A percentile compares a stretch with the other conserved stretches of the same genome.
Conservation (phyloP, 2,888 invertebrate genomes). For the Auanema freiburgensis region DNA sequence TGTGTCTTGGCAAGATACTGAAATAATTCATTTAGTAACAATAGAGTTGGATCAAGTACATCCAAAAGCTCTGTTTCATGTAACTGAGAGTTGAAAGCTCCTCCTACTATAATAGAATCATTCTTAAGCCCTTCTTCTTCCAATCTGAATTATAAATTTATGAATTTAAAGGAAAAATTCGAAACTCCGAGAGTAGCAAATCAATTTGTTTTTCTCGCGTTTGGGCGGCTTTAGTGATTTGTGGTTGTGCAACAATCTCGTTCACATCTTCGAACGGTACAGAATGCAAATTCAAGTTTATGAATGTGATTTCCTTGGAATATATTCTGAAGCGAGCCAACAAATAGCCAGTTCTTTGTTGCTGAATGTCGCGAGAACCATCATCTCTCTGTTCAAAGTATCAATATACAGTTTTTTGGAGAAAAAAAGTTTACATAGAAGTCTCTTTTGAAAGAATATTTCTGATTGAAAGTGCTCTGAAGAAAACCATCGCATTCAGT, state of each 20-base stretch:
- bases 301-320: constrained; percentile 46
- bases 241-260: constrained; percentile 19
- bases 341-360: constrained; percentile 48
- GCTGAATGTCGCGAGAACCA: constrained; percentile 39
- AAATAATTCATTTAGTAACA: not conserved
- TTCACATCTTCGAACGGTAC: constrained; percentile 45
- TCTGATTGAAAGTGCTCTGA: constrained; percentile 43
- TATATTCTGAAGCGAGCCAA: constrained; percentile 46
- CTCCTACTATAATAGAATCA: constrained; percentile 51
- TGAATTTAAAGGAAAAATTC: too few relatives aligned
- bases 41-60: constrained; percentile 13
- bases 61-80: constrained; percentile 49
- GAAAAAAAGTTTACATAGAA: constrained; percentile 39
- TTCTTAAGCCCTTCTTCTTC: constrained; percentile 47
- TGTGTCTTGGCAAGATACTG: constrained; percentile 44
- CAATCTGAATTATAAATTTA: constrained; percentile 23
- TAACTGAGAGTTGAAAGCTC: constrained; percentile 49
- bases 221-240: constrained; percentile 44
- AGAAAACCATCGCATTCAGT: constrained; percentile 46
- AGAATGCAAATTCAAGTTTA: constrained; percentile 48
- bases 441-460: constrained; percentile 36
- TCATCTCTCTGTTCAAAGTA: constrained; percentile 44
- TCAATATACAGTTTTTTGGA: not conserved
- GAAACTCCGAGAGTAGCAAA: constrained; percentile 1
- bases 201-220: constrained; percentile 48